Percentiles rank a stretch among this genome's conserved stretches.
These are phyloP conservation scores for Vanessa tameamea DNA, from an alignment of 1,140 invertebrate species.

Conservation along the genomic window DNA sequence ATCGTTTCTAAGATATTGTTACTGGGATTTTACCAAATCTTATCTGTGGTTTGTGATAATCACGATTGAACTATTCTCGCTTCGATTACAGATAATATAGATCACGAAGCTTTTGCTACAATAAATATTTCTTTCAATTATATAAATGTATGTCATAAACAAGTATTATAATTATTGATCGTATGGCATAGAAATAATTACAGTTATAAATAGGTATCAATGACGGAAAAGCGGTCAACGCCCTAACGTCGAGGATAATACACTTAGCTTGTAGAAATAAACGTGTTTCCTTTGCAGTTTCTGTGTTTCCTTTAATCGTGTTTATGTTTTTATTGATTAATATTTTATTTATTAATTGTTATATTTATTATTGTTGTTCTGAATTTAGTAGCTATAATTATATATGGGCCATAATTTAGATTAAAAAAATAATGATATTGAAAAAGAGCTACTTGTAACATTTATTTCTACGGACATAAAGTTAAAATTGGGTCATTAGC, in stretches of 20 bases:
- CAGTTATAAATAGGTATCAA: slow-evolving; percentile 22
- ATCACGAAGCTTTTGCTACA: neutral
- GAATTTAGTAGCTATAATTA: too few relatives aligned
- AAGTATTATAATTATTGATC: neutral
- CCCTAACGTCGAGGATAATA: slow-evolving; percentile 28
- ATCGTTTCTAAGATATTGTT: slow-evolving; percentile 38
- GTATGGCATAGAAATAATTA: slow-evolving; percentile 8
- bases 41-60: slow-evolving; percentile 33
- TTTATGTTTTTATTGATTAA: slow-evolving; percentile 24
- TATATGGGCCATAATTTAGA: too few relatives aligned
- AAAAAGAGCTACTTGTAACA: too few relatives aligned
- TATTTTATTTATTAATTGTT: neutral
- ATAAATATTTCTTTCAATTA: neutral
- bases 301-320: slow-evolving; percentile 24
- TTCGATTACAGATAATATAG: slow-evolving; percentile 7
- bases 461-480: too few relatives aligned
- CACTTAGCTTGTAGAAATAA: slow-evolving; percentile 32
- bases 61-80: slow-evolving; percentile 28
- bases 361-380: neutral
- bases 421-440: too few relatives aligned
- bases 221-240: slow-evolving; percentile 34
- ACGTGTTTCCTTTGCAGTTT: slow-evolving; percentile 39
- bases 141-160: neutral
- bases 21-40: slow-evolving; percentile 44
- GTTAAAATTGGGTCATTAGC: too few relatives aligned